Evolutionary conservation across 2,888 invertebrate species (phyloP).

Genomic region (Salpingus planirostris): DNA sequence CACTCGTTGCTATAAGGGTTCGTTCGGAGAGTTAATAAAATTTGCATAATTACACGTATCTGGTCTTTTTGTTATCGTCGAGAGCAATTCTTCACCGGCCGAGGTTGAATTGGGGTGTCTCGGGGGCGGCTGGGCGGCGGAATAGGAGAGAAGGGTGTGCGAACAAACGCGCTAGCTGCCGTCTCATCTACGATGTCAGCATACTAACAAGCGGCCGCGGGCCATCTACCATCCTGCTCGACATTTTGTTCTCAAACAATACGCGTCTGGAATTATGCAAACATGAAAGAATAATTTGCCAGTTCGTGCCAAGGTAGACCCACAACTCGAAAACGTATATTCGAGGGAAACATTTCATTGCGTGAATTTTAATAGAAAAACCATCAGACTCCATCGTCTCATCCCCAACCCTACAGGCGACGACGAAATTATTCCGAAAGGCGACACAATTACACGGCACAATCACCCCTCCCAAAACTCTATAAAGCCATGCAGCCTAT

Average conservation of each 20-base stretch:
- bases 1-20: too few species aligned
- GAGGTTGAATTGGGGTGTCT: constrained; percentile 6
- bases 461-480: too few species aligned
- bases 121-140: constrained; percentile 6
- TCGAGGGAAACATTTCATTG: constrained; percentile 5
- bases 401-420: constrained; percentile 40
- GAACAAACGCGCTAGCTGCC: constrained; percentile 17
- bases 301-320: constrained; percentile 13
- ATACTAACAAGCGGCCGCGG: constrained; percentile 27
- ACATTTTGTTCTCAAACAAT: constrained; percentile 28
- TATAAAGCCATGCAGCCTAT: too few species aligned
- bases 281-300: constrained; percentile 26
- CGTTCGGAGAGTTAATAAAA: constrained; percentile 12
- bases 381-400: constrained; percentile 40
- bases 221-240: constrained; percentile 23
- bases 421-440: too few species aligned
- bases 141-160: constrained; percentile 11
- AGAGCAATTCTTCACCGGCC: constrained; percentile 12
- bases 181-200: constrained; percentile 20
- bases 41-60: constrained; percentile 18
- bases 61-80: constrained; percentile 16
- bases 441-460: too few species aligned
- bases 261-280: constrained; percentile 27
- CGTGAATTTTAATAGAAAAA: constrained; percentile 21
- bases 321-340: constrained; percentile 5